These are phyloP conservation scores for Macaria liturata DNA, from an alignment of 2,888 invertebrate genomes.

Conservation along the genomic window DNA sequence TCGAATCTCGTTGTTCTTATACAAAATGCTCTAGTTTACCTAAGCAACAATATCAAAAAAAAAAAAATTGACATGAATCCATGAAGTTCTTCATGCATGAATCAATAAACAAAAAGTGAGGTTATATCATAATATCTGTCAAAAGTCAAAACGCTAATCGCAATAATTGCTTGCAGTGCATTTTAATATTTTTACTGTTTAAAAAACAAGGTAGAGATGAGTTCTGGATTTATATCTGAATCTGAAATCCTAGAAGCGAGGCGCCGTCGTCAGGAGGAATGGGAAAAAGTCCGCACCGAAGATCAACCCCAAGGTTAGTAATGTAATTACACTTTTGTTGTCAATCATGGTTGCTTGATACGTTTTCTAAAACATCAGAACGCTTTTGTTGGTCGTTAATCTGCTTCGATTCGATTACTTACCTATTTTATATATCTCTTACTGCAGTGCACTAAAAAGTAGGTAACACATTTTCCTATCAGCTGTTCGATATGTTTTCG, in stretches of 20 bases:
- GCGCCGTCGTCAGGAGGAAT: constrained; percentile 94
- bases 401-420: too few relatives aligned
- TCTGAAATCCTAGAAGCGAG: constrained; percentile 92
- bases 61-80: not conserved
- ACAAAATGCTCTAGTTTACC: too few relatives aligned
- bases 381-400: too few relatives aligned
- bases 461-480: too few relatives aligned
- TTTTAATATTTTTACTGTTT: not conserved
- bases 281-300: constrained; percentile 96
- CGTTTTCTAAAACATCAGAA: too few relatives aligned
- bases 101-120: constrained; percentile 24
- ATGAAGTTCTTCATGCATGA: too few relatives aligned
- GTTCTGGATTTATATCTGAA: constrained; percentile 96
- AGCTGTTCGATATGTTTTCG: too few relatives aligned
- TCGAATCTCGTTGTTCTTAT: too few relatives aligned
- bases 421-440: too few relatives aligned
- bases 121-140: constrained; percentile 8
- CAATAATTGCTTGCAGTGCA: constrained; percentile 7
- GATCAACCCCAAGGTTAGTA: constrained; percentile 93
- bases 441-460: too few relatives aligned
- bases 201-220: constrained; percentile 80
- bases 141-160: constrained; percentile 4
- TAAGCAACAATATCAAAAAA: too few relatives aligned
- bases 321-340: constrained; percentile 33
- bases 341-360: constrained; percentile 26